Evolutionary conservation across 2,888 invertebrate genomes (phyloP).

Genomic region (Achlya flavicornis): DNA sequence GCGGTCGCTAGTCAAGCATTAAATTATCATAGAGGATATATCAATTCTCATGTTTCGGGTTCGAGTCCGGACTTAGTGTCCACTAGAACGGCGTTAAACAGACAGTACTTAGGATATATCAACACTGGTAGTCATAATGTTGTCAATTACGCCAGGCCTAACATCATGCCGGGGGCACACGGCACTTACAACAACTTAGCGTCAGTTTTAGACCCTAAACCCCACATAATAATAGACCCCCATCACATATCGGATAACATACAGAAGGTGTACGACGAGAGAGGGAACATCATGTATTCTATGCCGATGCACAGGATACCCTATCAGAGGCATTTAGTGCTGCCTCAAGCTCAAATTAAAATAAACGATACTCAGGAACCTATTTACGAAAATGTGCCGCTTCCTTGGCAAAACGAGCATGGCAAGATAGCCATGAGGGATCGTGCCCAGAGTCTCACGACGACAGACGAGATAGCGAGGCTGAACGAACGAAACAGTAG

Average conservation of each 20-base stretch:
- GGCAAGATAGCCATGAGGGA: constrained; percentile 61
- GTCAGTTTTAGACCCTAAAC: constrained; percentile 81
- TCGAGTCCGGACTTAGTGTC: constrained; percentile 92
- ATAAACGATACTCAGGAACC: constrained; percentile 85
- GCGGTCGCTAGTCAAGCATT: constrained; percentile 88
- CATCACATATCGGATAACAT: constrained; percentile 84
- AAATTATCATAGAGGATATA: constrained; percentile 74
- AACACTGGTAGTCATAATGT: constrained; percentile 60
- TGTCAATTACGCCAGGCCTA: constrained; percentile 59
- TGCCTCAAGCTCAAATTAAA: constrained; percentile 76
- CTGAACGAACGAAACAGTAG: constrained; percentile 72
- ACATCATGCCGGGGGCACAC: constrained; percentile 81
- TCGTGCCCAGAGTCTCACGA: constrained; percentile 88
- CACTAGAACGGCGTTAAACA: constrained; percentile 85
- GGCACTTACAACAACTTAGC: constrained; percentile 90
- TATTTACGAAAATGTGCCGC: constrained; percentile 91
- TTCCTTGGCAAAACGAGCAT: constrained; percentile 84
- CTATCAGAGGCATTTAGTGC: constrained; percentile 75
- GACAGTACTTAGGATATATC: constrained; percentile 72
- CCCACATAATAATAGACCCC: constrained; percentile 83
- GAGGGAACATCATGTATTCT: constrained; percentile 86
- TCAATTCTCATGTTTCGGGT: constrained; percentile 86
- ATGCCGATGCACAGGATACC: constrained; percentile 81
- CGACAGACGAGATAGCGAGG: constrained; percentile 86
- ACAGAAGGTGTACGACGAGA: constrained; percentile 85